A percentile compares a stretch with the other conserved stretches of the same genome.
These are phyloP conservation scores for Caenorhabditis parvicauda DNA, from an alignment of 2,888 invertebrate species.

Conservation along the genomic window DNA sequence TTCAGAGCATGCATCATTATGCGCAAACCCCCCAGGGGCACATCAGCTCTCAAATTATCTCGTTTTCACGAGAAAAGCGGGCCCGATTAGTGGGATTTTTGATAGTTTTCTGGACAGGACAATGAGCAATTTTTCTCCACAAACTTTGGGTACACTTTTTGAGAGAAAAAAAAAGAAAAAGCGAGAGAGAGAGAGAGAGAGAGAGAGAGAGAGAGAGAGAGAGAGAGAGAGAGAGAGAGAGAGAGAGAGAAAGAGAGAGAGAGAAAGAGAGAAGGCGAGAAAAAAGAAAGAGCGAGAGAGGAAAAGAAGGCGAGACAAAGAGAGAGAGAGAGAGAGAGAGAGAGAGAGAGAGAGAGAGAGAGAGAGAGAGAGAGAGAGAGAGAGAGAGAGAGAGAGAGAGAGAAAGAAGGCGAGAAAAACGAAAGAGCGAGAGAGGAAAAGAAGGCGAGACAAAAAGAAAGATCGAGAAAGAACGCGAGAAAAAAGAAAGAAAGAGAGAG, in stretches of 20 bases:
- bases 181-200: conserved; percentile 6
- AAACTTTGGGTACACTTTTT: too few species aligned
- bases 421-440: conserved; percentile 4
- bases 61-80: too few species aligned
- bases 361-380: conserved; percentile 1
- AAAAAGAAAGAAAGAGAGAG: not conserved
- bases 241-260: conserved; percentile 6
- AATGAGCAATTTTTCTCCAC: too few species aligned
- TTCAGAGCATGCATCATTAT: too few species aligned
- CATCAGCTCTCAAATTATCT: too few species aligned
- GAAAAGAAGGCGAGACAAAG: conserved; percentile 9
- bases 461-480: not conserved
- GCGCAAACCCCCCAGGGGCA: too few species aligned
- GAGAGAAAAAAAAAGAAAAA: too few species aligned
- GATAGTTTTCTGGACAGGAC: too few species aligned
- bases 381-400: conserved; percentile 5
- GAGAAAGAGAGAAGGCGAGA: conserved; percentile 14
- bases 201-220: conserved; percentile 11
- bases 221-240: conserved; percentile 8
- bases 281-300: conserved; percentile 11
- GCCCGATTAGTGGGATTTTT: too few species aligned
- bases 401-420: conserved; percentile 1
- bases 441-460: conserved; percentile 1
- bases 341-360: conserved; percentile 5
- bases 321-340: conserved; percentile 12